Conservation (phyloP, 1,140 invertebrate species). For the Zaprionus vittiger region DNA sequence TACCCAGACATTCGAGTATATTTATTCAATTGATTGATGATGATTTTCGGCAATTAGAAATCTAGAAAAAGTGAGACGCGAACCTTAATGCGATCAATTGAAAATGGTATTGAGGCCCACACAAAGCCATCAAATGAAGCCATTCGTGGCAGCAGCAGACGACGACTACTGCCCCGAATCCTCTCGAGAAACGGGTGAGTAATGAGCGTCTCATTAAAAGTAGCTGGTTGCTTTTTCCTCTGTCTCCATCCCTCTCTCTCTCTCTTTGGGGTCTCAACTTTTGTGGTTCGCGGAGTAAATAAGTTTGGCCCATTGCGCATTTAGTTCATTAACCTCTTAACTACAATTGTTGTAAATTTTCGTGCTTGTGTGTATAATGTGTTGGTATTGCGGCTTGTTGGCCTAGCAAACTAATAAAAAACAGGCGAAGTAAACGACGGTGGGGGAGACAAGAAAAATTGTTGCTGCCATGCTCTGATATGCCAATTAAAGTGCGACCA, state of each 20-base stretch:
- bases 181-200: slow-evolving; percentile 54
- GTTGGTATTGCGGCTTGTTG: slow-evolving; percentile 30
- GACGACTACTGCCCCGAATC: slow-evolving; percentile 25
- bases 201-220: slow-evolving; percentile 75
- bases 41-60: slow-evolving; percentile 35
- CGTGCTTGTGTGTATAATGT: slow-evolving; percentile 40
- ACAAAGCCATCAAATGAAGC: slow-evolving; percentile 59
- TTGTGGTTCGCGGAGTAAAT: slow-evolving; percentile 54
- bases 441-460: slow-evolving; percentile 46
- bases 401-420: slow-evolving; percentile 74
- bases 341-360: slow-evolving; percentile 79
- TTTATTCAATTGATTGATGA: slow-evolving; percentile 41
- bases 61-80: slow-evolving; percentile 8
- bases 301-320: slow-evolving; percentile 79
- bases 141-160: slow-evolving; percentile 20
- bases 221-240: slow-evolving; percentile 29
- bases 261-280: slow-evolving; percentile 27
- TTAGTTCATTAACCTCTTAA: slow-evolving; percentile 79
- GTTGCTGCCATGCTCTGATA: slow-evolving; percentile 71
- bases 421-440: slow-evolving; percentile 7
- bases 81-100: slow-evolving; percentile 43
- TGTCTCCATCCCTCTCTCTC: neutral
- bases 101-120: slow-evolving; percentile 29
- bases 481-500: slow-evolving; percentile 80
- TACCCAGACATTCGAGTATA: neutral